Percentiles rank a stretch among this genome's conserved stretches.
Conservation (phyloP, 2,797 vertebrate species). For the Clarias laeviceps region DNA sequence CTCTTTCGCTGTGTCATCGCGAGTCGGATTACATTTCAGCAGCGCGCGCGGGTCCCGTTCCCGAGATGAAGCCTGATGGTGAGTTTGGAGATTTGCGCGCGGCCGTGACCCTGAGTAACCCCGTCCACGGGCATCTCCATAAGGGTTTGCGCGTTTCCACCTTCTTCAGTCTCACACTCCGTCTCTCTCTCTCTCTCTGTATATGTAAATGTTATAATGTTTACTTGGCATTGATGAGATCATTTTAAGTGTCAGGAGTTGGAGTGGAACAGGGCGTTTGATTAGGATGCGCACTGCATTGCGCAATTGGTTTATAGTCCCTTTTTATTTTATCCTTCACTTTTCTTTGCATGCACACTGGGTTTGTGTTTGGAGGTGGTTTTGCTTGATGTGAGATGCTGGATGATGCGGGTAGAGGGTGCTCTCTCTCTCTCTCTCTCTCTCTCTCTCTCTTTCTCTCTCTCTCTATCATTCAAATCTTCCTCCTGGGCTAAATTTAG, state of each 20-base stretch:
- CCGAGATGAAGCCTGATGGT: constrained; percentile 62
- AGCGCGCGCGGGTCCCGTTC: constrained; percentile 50
- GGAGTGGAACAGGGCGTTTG: too few relatives aligned
- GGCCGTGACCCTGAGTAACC: constrained; percentile 10
- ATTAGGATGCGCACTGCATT: too few relatives aligned
- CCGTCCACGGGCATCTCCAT: neutral
- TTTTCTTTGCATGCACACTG: neutral
- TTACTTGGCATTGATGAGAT: too few relatives aligned
- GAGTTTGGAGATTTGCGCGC: constrained; percentile 50
- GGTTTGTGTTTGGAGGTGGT: neutral
- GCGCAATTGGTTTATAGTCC: too few relatives aligned
- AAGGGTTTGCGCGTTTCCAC: neutral
- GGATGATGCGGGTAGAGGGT: constrained; percentile 29
- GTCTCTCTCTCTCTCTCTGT: too few relatives aligned
- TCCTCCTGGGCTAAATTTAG: neutral
- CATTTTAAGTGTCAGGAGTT: too few relatives aligned
- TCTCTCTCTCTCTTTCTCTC: constrained; percentile 6
- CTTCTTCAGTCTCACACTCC: too few relatives aligned
- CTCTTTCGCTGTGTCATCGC: constrained; percentile 53
- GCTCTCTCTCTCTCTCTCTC: constrained; percentile 15
- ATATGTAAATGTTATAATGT: too few relatives aligned
- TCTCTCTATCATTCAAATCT: neutral
- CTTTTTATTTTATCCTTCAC: too few relatives aligned
- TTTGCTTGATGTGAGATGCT: constrained; percentile 7
- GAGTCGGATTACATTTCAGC: constrained; percentile 67